Evolutionary conservation across 2,888 invertebrate species (phyloP).

Genomic region (Acheta domesticus): DNA sequence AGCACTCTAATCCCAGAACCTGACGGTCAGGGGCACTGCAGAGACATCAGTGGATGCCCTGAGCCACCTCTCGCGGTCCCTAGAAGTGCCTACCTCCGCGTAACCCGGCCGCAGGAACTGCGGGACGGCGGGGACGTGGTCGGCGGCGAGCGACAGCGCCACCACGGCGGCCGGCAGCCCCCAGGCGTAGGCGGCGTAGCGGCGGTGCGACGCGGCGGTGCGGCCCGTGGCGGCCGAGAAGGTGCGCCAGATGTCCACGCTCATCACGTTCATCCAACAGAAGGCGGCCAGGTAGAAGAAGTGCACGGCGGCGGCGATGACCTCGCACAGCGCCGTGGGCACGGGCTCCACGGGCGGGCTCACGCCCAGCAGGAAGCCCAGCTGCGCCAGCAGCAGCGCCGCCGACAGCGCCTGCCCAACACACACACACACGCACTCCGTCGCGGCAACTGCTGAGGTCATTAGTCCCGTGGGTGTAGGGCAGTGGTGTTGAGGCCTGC

Average conservation of each 20-base stretch:
- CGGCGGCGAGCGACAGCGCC: slow-evolving; percentile 39
- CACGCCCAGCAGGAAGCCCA: slow-evolving; percentile 36
- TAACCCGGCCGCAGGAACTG: slow-evolving; percentile 25
- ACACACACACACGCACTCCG: too few relatives aligned
- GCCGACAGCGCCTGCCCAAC: slow-evolving; percentile 41
- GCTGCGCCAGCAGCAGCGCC: slow-evolving; percentile 46
- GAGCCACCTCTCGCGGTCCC: too few relatives aligned
- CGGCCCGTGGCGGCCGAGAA: slow-evolving; percentile 41
- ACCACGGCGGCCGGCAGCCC: slow-evolving; percentile 43
- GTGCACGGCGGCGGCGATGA: slow-evolving; percentile 45
- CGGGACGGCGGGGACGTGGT: slow-evolving; percentile 36
- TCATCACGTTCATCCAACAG: slow-evolving; percentile 51
- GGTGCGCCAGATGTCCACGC: slow-evolving; percentile 49
- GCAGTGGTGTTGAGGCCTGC: too few relatives aligned
- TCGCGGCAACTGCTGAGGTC: too few relatives aligned
- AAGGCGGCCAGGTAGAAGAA: slow-evolving; percentile 48
- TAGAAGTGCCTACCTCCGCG: neutral
- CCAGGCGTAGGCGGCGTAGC: slow-evolving; percentile 47
- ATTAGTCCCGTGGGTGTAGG: too few relatives aligned
- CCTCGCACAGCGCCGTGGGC: slow-evolving; percentile 29
- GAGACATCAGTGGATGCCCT: too few relatives aligned
- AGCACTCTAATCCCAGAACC: too few relatives aligned
- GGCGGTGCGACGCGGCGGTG: slow-evolving; percentile 36
- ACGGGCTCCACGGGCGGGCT: slow-evolving; percentile 23
- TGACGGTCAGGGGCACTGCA: too few relatives aligned